Base-by-base conservation (phyloP, 2,797 vertebrate species). In the Eospalax fontanierii region DNA sequence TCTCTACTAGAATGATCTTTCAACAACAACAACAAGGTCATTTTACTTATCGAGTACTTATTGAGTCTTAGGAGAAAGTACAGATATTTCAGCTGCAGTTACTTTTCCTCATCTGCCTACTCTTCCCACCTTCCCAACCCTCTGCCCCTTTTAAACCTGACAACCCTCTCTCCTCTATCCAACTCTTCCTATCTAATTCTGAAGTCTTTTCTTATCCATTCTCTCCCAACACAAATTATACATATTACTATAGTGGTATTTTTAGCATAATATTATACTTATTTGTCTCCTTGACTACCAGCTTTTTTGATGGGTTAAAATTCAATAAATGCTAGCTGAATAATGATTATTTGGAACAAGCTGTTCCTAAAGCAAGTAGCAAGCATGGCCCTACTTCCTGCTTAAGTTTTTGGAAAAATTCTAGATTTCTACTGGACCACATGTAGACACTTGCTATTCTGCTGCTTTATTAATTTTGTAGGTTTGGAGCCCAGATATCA, bases 271-370 rank as follows among this genome's bases (percentile, higher is more conserved):
- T 57, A 85, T 1, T 80, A 50, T 65, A 33, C 35, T 75, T 91
- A 85, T 66, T 46, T 93, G 68, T 83, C 83, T 81, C 80, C 22
- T 40, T 54, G 65, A 92, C n/a, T 86, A 33, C 66, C n/a, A 80
- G n/a, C 35, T 73, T 89, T n/a, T 70, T 61, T 59, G n/a, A 83
- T 18, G 40, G 24, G 30, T 54, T 61, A 90, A 43, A 92, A 89
- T 59, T 93, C 63, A 89, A 33, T 61, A 95, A 85, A 89, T 92
- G 19, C 66, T 79, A 70, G 85, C 74, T 83, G 38, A 87, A 88
- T 76, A 92, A 81, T n/a, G 79, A 79, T 54, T 38, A 75, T 95
- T 57, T 63, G 75, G 63, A 92, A 93, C 57, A 93, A 70, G 91
- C 76, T 76, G 82, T 68, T 63, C 86, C 50, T 83, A 61, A 96